Evolutionary conservation across 1,140 invertebrate species (phyloP).

Genomic region (Dysdera silvatica): DNA sequence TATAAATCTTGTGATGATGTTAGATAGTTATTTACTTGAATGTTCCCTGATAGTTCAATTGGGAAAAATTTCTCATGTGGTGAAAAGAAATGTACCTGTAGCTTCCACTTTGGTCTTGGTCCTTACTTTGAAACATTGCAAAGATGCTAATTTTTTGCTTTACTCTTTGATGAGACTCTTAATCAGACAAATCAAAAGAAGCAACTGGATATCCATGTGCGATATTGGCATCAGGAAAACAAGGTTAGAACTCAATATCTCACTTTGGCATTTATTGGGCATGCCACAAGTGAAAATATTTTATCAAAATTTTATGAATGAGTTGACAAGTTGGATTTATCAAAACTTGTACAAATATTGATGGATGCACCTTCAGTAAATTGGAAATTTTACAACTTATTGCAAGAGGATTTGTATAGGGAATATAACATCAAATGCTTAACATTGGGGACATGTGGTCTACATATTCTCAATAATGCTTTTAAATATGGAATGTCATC

Average conservation of each 20-base stretch:
- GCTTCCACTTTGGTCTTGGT: too few relatives aligned
- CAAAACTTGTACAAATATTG: constrained; percentile 21
- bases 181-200: too few relatives aligned
- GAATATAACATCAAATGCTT: constrained; percentile 21
- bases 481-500: neutral
- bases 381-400: constrained; percentile 32
- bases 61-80: too few relatives aligned
- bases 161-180: too few relatives aligned
- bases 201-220: too few relatives aligned
- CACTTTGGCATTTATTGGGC: constrained; percentile 1
- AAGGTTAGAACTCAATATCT: neutral
- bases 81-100: too few relatives aligned
- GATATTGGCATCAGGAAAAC: too few relatives aligned
- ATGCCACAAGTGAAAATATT: neutral
- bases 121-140: too few relatives aligned
- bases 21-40: too few relatives aligned
- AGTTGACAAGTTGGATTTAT: neutral
- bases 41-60: too few relatives aligned
- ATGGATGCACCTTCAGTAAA: constrained; percentile 35
- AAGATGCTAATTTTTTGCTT: too few relatives aligned
- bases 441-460: constrained; percentile 19
- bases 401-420: constrained; percentile 24
- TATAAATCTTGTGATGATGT: too few relatives aligned
- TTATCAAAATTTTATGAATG: neutral
- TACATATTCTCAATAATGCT: constrained; percentile 1